Evolutionary conservation across 2,797 vertebrate genomes (phyloP).

Genomic region (Neosalanx taihuensis): DNA sequence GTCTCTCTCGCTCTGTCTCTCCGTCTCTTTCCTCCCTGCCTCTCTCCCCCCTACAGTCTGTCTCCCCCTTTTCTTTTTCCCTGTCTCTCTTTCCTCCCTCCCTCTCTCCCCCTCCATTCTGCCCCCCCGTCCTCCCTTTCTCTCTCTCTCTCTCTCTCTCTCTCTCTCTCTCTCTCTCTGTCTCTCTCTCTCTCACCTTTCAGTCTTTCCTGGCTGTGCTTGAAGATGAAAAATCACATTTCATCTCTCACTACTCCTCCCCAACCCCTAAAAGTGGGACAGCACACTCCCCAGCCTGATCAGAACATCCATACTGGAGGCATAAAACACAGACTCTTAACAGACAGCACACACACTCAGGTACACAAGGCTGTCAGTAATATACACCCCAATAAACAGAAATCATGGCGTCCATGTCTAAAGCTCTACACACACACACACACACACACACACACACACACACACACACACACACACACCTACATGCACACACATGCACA

Average conservation of each 20-base stretch:
- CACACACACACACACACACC: slow-evolving; percentile 18
- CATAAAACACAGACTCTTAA: slow-evolving; percentile 29
- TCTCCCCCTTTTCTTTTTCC: slow-evolving; percentile 4
- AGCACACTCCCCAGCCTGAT: slow-evolving; percentile 38
- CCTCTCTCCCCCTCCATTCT: not conserved
- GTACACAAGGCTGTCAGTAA: too few relatives aligned
- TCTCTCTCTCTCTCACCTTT: slow-evolving; percentile 10
- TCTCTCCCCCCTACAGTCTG: slow-evolving; percentile 1
- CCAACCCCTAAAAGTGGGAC: slow-evolving; percentile 32
- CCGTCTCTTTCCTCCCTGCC: slow-evolving; percentile 14
- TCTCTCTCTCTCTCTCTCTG: not conserved
- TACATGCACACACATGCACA: slow-evolving; percentile 11
- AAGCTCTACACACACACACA: not conserved
- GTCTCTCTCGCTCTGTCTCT: slow-evolving; percentile 6
- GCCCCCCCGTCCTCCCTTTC: not conserved
- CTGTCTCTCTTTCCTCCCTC: not conserved
- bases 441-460: slow-evolving; percentile 12
- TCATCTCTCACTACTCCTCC: slow-evolving; percentile 25
- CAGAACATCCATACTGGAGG: slow-evolving; percentile 17
- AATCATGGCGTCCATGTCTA: not conserved
- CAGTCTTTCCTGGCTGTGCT: slow-evolving; percentile 42
- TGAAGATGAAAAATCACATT: slow-evolving; percentile 51
- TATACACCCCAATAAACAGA: not conserved
- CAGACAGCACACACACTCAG: too few relatives aligned
- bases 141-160: not conserved